These are phyloP conservation scores for Bradypus variegatus DNA, from an alignment of 2,797 vertebrate genomes.

Conservation along the genomic window DNA sequence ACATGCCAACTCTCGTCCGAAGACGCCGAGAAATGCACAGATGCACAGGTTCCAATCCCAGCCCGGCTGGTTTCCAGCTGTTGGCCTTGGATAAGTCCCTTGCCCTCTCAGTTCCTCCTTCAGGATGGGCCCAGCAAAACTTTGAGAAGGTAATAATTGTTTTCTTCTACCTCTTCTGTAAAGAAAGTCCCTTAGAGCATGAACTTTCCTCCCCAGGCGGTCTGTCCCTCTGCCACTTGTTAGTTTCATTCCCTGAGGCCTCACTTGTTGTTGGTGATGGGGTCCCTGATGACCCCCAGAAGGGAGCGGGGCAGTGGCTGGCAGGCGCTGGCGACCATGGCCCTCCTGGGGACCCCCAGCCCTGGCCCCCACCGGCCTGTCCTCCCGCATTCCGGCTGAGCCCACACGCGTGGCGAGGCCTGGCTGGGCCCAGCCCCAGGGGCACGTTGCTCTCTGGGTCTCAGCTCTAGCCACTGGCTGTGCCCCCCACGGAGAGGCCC, in stretches of 20 bases:
- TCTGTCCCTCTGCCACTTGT: conserved; percentile 55
- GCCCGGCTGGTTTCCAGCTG: neutral
- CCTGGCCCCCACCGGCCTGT: neutral
- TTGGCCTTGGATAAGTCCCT: neutral
- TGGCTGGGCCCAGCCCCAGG: neutral
- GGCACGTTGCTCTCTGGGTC: neutral
- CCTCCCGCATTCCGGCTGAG: neutral
- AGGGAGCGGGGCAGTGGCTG: neutral
- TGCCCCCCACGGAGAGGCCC: too few relatives aligned
- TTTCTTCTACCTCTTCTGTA: neutral
- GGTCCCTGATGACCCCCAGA: neutral
- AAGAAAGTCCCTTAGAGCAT: neutral
- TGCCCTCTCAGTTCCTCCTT: neutral
- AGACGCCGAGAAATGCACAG: neutral
- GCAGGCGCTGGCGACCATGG: neutral
- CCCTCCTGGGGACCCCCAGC: rapidly evolving
- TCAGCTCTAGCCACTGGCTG: neutral
- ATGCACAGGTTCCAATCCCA: neutral
- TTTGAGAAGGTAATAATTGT: neutral
- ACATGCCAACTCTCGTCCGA: too few relatives aligned
- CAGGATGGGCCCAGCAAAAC: neutral
- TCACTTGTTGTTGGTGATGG: conserved; percentile 32
- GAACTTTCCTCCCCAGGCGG: conserved; percentile 21
- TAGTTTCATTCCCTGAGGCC: conserved; percentile 44
- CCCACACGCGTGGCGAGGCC: neutral